Conservation (phyloP, 2,113 vertebrate species). For the Probosciger aterrimus region DNA sequence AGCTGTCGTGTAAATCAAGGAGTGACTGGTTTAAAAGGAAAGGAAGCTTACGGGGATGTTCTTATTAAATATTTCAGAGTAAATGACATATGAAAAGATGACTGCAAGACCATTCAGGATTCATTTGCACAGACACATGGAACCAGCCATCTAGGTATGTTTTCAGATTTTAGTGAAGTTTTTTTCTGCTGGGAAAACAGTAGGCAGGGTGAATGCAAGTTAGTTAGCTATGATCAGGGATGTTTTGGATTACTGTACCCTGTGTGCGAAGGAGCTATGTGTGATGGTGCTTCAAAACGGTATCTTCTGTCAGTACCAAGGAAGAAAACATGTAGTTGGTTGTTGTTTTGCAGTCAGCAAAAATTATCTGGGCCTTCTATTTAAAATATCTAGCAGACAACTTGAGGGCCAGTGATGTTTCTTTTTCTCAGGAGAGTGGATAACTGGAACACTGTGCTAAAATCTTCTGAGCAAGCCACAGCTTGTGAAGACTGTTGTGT, state of each 20-base stretch:
- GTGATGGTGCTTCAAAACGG: not conserved
- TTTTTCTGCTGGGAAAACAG: not conserved
- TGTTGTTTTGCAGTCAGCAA: not conserved
- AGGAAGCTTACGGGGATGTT: not conserved
- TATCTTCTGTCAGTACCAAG: not conserved
- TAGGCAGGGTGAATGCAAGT: not conserved
- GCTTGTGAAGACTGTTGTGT: not conserved
- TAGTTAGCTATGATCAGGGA: not conserved
- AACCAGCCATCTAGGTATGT: not conserved
- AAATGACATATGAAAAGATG: not conserved
- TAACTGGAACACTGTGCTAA: not conserved
- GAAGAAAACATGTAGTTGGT: not conserved
- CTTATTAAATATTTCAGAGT: not conserved
- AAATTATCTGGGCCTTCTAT: not conserved
- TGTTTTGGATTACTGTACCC: accelerated
- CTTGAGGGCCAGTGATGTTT: not conserved
- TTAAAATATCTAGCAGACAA: not conserved
- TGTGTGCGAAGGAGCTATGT: not conserved
- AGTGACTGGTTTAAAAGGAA: not conserved
- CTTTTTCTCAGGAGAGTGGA: not conserved
- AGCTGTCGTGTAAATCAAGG: not conserved
- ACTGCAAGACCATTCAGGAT: not conserved
- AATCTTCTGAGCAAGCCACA: not conserved
- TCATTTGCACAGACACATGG: not conserved
- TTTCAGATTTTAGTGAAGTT: not conserved